Percentiles rank a stretch among this genome's conserved stretches.
phyloP scores from a whole-genome alignment of 2,113 vertebrate genomes.

The Gymnogyps californianus region DNA sequence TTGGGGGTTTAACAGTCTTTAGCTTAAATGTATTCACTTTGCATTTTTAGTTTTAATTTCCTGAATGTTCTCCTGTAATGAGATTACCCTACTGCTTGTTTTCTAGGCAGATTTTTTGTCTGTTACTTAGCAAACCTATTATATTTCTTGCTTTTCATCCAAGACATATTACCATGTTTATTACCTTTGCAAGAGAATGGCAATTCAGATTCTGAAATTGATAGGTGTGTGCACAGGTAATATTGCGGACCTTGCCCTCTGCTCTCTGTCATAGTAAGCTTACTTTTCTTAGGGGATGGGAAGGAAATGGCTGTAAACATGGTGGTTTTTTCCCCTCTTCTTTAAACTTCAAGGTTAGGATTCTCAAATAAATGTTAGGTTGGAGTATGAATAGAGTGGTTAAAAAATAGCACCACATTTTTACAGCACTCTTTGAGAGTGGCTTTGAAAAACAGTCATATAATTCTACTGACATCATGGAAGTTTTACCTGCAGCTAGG shows the following conservation, averaged over 20 bases:
- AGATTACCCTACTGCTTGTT: background rate
- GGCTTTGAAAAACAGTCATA: background rate
- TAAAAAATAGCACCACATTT: background rate
- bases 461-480: background rate
- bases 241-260: conserved; percentile 15
- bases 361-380: background rate
- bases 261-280: background rate
- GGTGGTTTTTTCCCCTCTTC: background rate
- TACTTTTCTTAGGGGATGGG: background rate
- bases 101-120: background rate
- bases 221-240: background rate
- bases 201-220: conserved; percentile 39
- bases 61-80: conserved; percentile 16
- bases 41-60: conserved; percentile 37
- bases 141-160: conserved; percentile 33
- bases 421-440: background rate
- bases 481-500: background rate
- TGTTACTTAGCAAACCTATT: conserved; percentile 4
- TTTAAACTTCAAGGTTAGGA: conserved; percentile 18
- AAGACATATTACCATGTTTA: conserved; percentile 35
- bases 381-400: background rate
- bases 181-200: conserved; percentile 43
- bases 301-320: conserved; percentile 5
- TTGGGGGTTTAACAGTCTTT: background rate
- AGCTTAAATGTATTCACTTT: background rate